phyloP scores from a whole-genome alignment of 2,797 vertebrate genomes.

The Phyllotis vaccarum region DNA sequence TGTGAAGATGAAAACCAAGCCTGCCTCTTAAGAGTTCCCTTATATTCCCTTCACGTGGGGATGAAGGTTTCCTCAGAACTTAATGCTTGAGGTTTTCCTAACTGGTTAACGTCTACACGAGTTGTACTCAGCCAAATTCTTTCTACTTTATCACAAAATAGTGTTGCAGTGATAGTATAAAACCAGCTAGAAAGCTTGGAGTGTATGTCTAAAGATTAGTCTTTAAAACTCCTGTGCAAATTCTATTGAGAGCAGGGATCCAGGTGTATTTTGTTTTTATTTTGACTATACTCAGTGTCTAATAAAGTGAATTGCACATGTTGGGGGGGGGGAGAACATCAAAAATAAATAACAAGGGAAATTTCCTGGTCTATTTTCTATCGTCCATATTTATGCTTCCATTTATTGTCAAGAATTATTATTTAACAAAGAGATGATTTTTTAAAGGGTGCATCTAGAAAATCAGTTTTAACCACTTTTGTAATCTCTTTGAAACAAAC shows the following conservation, averaged over 20 bases:
- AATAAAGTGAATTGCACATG: background rate
- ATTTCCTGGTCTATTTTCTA: constrained; percentile 32
- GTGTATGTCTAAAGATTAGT: background rate
- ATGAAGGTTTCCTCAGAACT: constrained; percentile 53
- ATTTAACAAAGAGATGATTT: constrained; percentile 12
- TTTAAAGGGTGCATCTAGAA: constrained; percentile 9
- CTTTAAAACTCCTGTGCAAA: constrained; percentile 48
- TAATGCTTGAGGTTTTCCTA: constrained; percentile 56
- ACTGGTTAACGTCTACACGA: constrained; percentile 46
- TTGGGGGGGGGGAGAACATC: background rate
- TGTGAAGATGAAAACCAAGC: background rate
- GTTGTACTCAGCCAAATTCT: constrained; percentile 23
- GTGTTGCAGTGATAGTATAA: constrained; percentile 49
- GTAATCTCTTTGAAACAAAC: background rate
- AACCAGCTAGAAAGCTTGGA: background rate
- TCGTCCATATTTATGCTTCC: constrained; percentile 1
- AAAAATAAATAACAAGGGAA: constrained; percentile 6
- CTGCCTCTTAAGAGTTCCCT: constrained; percentile 12
- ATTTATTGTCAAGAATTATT: background rate
- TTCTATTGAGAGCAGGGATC: background rate
- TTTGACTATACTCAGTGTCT: background rate
- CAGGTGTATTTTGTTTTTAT: background rate
- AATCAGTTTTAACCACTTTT: constrained; percentile 13
- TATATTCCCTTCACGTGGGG: constrained; percentile 18
- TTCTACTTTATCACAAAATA: constrained; percentile 59